These are phyloP conservation scores for Carlito syrichta DNA, from an alignment of 2,113 vertebrate genomes.

Conservation along the genomic window DNA sequence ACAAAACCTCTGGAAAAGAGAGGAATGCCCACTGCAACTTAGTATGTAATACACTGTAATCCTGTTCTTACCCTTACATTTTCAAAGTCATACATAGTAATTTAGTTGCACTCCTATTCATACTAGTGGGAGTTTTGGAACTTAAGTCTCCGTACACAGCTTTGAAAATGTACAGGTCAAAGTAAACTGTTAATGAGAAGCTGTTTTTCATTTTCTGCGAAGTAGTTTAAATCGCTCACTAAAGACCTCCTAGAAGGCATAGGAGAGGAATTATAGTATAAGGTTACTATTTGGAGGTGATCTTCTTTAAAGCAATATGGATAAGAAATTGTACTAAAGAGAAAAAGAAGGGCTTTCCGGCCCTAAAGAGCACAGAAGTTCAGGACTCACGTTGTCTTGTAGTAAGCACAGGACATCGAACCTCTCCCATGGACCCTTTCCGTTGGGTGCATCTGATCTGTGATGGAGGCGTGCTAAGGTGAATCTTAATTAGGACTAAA, in stretches of 20 bases:
- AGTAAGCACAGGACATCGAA: slow-evolving; percentile 75
- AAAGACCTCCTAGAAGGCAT: neutral
- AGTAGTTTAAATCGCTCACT: slow-evolving; percentile 39
- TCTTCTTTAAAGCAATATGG: slow-evolving; percentile 47
- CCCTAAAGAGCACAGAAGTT: slow-evolving; percentile 38
- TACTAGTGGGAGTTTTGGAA: slow-evolving; percentile 56
- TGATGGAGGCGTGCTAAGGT: slow-evolving; percentile 89
- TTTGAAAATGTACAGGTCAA: slow-evolving; percentile 54
- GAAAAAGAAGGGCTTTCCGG: slow-evolving; percentile 17
- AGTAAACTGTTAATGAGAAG: slow-evolving; percentile 48
- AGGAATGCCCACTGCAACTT: neutral
- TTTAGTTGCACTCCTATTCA: slow-evolving; percentile 55
- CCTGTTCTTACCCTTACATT: slow-evolving; percentile 44
- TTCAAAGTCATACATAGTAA: slow-evolving; percentile 44
- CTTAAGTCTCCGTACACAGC: neutral
- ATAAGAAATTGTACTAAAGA: slow-evolving; percentile 59
- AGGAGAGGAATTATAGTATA: neutral
- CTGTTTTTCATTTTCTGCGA: slow-evolving; percentile 39
- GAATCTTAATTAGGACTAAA: slow-evolving; percentile 96
- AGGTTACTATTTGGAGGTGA: slow-evolving; percentile 55
- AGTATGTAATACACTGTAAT: slow-evolving; percentile 6
- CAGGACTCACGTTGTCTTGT: slow-evolving; percentile 67
- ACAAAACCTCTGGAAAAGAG: slow-evolving; percentile 59
- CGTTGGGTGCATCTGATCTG: slow-evolving; percentile 83
- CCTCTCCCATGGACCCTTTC: slow-evolving; percentile 69